phyloP scores from a whole-genome alignment of 2,113 vertebrate genomes.

The Irena cyanogastra region DNA sequence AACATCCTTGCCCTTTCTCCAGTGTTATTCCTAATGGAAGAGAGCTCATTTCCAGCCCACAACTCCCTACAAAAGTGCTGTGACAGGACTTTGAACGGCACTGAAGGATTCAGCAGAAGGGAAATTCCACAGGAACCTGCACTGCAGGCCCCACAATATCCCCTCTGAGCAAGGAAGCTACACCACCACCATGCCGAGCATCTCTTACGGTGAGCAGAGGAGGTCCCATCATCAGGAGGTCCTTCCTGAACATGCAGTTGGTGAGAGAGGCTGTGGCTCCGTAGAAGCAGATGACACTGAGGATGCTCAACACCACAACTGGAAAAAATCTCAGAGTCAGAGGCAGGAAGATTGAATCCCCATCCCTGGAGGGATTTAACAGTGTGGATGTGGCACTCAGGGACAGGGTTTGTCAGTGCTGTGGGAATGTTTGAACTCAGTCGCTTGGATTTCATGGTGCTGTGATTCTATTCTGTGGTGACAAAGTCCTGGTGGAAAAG shows the following conservation, averaged over 20 bases:
- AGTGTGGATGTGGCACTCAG: neutral
- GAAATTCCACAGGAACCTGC: neutral
- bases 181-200: neutral
- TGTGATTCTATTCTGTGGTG: neutral
- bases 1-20: neutral
- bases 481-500: neutral
- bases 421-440: no score
- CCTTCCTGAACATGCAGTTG: conserved; percentile 76
- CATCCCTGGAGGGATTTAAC: neutral
- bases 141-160: neutral
- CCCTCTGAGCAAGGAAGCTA: neutral
- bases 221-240: conserved; percentile 76
- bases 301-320: conserved; percentile 77
- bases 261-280: conserved; percentile 78
- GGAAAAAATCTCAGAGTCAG: neutral
- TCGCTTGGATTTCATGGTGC: neutral
- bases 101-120: neutral
- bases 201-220: conserved; percentile 73
- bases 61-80: neutral
- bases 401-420: neutral
- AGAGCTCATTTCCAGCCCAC: neutral
- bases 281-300: conserved; percentile 77
- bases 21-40: neutral
- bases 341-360: neutral
- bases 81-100: rapidly evolving